These are phyloP conservation scores for Actinernus sp. DNA, from an alignment of 92 coral and sea anemone genomes.

Conservation along the genomic window DNA sequence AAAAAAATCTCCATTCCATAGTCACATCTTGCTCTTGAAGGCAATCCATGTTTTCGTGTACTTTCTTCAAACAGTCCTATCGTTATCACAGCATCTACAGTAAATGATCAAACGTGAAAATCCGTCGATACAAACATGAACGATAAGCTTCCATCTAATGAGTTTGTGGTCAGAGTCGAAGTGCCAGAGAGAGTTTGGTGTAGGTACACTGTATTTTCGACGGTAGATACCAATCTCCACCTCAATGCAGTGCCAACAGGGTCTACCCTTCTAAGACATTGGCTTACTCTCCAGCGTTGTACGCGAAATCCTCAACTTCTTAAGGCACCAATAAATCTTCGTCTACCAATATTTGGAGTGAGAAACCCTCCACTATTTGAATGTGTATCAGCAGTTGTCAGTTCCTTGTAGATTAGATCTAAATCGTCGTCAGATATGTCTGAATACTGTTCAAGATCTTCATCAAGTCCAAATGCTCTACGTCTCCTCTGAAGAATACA, in stretches of 20 bases:
- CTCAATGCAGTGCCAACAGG: constrained; percentile 52
- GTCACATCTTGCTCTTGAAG: constrained; percentile 57
- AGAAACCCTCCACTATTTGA: constrained; percentile 54
- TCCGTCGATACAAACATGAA: constrained; percentile 74
- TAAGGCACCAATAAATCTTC: constrained; percentile 67
- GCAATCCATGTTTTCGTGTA: constrained; percentile 37
- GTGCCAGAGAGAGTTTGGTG: constrained; percentile 69
- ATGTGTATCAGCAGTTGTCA: constrained; percentile 7
- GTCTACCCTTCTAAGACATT: constrained; percentile 45
- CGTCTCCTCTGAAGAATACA: constrained; percentile 32
- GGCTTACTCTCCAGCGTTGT: constrained; percentile 40
- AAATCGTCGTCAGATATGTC: constrained; percentile 60
- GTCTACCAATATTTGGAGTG: constrained; percentile 68
- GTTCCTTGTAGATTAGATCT: constrained; percentile 44
- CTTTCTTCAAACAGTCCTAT: constrained; percentile 42
- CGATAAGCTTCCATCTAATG: constrained; percentile 59
- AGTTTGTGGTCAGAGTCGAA: constrained; percentile 70
- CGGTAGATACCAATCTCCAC: constrained; percentile 45
- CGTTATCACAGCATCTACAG: constrained; percentile 55
- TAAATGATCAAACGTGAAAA: constrained; percentile 53
- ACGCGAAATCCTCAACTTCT: constrained; percentile 50
- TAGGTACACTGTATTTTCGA: constrained; percentile 51
- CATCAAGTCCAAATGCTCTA: constrained; percentile 31
- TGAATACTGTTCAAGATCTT: constrained; percentile 39
- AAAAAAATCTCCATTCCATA: constrained; percentile 69